Conservation (phyloP, 1,140 invertebrate genomes). For the Pseudomyrmex pallidus region DNA sequence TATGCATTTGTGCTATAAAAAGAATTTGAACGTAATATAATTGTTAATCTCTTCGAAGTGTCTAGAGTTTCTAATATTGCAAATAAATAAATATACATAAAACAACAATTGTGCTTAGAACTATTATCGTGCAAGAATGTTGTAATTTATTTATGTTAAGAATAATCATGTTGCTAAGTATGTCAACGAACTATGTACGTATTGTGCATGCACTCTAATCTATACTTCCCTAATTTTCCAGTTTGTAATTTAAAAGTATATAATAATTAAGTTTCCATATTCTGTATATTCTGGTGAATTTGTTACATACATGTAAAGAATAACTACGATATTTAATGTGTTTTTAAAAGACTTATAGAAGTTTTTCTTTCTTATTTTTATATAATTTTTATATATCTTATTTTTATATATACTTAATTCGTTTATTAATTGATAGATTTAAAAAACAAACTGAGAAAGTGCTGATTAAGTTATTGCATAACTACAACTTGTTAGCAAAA, state of each 20-base stretch:
- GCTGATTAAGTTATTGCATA: conserved; percentile 19
- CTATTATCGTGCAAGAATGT: conserved; percentile 30
- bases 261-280: conserved; percentile 6
- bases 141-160: conserved; percentile 3
- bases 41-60: too few species aligned
- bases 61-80: too few species aligned
- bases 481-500: conserved; percentile 40
- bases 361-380: background rate
- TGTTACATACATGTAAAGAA: background rate
- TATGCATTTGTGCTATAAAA: background rate
- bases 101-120: conserved; percentile 30
- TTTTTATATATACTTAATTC: background rate
- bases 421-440: background rate
- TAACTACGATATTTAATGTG: background rate
- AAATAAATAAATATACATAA: background rate
- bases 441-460: conserved; percentile 14
- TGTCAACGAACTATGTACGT: background rate
- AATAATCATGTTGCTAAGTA: conserved; percentile 39
- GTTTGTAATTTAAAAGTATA: conserved; percentile 17
- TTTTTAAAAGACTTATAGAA: too few species aligned
- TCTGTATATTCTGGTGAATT: conserved; percentile 23
- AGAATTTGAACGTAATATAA: background rate
- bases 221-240: background rate
- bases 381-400: background rate
- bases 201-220: conserved; percentile 26